phyloP scores from a whole-genome alignment of 2,888 invertebrate genomes.

The Onchidella celtica region DNA sequence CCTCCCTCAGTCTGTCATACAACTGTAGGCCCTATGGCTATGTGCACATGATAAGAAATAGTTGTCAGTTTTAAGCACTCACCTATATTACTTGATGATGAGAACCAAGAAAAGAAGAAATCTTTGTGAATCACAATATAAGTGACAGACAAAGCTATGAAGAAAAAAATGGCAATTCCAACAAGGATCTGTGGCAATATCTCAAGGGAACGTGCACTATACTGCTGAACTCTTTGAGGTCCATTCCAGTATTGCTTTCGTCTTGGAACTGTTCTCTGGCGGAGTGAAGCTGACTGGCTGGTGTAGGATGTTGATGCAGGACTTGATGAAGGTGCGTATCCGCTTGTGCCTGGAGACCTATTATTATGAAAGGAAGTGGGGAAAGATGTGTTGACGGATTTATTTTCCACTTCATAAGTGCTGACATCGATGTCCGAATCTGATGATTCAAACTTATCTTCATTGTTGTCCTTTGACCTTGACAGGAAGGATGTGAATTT shows the following conservation, averaged over 20 bases:
- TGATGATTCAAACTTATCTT: conserved; percentile 63
- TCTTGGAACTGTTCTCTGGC: neutral
- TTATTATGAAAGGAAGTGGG: neutral
- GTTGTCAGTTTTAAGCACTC: too few species aligned
- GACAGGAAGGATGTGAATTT: conserved; percentile 33
- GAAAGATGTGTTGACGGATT: conserved; percentile 70
- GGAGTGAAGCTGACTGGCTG: neutral
- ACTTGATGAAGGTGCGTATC: neutral
- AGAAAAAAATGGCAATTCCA: conserved; percentile 63
- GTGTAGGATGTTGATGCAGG: conserved; percentile 10
- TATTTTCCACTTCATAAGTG: conserved; percentile 68
- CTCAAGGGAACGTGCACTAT: conserved; percentile 39
- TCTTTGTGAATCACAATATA: conserved; percentile 63
- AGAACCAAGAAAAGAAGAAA: conserved; percentile 54
- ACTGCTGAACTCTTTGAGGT: conserved; percentile 44
- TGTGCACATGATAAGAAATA: too few species aligned
- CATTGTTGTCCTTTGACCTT: conserved; percentile 29
- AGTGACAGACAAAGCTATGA: conserved; percentile 63
- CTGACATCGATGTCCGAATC: conserved; percentile 70
- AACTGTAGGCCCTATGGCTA: too few species aligned
- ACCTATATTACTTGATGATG: conserved; percentile 43
- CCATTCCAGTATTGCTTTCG: conserved; percentile 48
- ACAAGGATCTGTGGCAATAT: conserved; percentile 55
- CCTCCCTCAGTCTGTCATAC: too few species aligned
- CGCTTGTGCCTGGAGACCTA: neutral